Conservation (phyloP, 2,888 invertebrate species). For the Drosophila helvetica region DNA sequence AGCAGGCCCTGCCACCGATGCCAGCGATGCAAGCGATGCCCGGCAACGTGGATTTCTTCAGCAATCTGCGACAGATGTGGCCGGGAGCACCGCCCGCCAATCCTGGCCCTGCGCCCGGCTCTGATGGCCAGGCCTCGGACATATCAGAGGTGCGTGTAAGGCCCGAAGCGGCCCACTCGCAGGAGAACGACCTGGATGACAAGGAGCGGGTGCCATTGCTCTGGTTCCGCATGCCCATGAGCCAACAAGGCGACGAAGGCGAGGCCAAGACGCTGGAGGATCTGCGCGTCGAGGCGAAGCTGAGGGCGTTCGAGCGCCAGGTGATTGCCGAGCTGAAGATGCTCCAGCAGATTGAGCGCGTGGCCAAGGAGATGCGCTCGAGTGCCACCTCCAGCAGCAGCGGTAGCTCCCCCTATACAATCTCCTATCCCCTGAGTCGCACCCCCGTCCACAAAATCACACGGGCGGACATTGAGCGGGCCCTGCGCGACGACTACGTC, state of each 20-base stretch:
- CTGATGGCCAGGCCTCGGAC: constrained; percentile 64
- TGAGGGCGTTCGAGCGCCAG: constrained; percentile 73
- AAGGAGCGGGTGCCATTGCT: constrained; percentile 65
- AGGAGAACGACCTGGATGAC: constrained; percentile 50
- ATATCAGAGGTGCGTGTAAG: constrained; percentile 77
- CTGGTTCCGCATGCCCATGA: constrained; percentile 74
- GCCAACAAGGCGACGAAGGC: neutral
- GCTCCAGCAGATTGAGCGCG: constrained; percentile 73
- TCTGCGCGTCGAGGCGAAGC: constrained; percentile 60
- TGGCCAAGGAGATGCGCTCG: constrained; percentile 75
- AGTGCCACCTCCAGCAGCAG: constrained; percentile 30
- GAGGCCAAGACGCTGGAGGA: constrained; percentile 51
- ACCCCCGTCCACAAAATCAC: constrained; percentile 81
- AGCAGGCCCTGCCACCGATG: constrained; percentile 14
- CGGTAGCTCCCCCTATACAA: constrained; percentile 35
- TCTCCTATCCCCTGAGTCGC: constrained; percentile 67
- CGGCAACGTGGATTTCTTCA: constrained; percentile 39
- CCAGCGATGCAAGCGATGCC: constrained; percentile 29
- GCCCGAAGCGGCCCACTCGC: constrained; percentile 49
- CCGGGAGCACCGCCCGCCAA: constrained; percentile 16
- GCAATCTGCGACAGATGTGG: constrained; percentile 48
- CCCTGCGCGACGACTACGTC: constrained; percentile 79
- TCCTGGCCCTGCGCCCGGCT: neutral
- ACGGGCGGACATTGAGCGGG: constrained; percentile 76
- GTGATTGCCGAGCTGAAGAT: constrained; percentile 72